Evolutionary conservation across 2,797 vertebrate species (phyloP), one percentile per base, ranked within the genome.

Genomic region (Malurus leucopterus): DNA sequence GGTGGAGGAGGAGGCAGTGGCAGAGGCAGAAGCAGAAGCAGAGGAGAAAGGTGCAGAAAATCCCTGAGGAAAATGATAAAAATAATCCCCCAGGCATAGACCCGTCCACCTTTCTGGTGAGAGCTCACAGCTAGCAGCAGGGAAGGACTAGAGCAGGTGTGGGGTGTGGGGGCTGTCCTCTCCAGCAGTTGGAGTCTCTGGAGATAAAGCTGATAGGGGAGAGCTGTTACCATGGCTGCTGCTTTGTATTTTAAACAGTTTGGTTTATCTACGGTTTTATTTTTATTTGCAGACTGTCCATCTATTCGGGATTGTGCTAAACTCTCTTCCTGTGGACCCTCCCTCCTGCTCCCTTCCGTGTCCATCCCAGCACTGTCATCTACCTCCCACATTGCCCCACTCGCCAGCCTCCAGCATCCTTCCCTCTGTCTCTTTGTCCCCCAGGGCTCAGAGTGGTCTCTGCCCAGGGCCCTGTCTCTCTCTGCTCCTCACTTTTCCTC

Each of bases 11-110:
- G 85, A 95, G 96, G 93, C 71, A 93, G 81, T 94, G 92, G 88
- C 93, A 93, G 82, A 95, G 73, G 80, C 95, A 95, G 95, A 96
- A 91, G 94, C 92, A 96, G 96, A 96, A 94, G 57, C 95, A 78
- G 96, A 96, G 95, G 96, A 97, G 96, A 97, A 97, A 97, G 95
- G 96, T 96, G 97, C 97, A 96, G 94, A 96, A 96, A 88, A 87
- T 92, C 96, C 96, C 95, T 96, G 82, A 96, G 94, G 96, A 97
- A 92, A 95, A 80, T 87, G 85, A 94, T 86, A 93, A 92, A 95
- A 85, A 92, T 73, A 71, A 34, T 8, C 75, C 85, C 92, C 86
- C 85, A 93, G 72, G 91, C 93, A 55, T 93, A 95, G 91, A 93
- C 90, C 86, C 89, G 13, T 94, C 94, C 84, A 89, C 93, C 96